phyloP scores from a whole-genome alignment of 1,140 invertebrate genomes.

The Meteorus sp. region DNA sequence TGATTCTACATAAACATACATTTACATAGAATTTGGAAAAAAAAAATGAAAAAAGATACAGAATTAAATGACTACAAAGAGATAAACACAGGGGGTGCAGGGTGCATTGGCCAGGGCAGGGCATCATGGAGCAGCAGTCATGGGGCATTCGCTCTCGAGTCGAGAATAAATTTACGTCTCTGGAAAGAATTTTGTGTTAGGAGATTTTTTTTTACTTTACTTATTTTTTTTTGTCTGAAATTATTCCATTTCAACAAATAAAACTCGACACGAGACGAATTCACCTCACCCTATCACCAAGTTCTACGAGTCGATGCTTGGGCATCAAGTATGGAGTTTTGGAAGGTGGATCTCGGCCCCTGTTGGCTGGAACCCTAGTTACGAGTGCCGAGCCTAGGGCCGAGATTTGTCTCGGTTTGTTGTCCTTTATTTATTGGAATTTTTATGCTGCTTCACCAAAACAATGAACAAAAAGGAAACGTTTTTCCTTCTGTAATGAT shows the following conservation, averaged over 20 bases:
- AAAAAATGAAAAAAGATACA: conserved; percentile 1
- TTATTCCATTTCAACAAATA: no score
- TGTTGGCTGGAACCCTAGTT: conserved; percentile 59
- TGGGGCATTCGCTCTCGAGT: conserved; percentile 16
- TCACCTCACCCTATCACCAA: conserved; percentile 12
- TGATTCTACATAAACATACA: conserved; percentile 5
- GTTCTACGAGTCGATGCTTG: conserved; percentile 25
- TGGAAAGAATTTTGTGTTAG: neutral
- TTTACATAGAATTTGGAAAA: neutral
- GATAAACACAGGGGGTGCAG: conserved; percentile 26
- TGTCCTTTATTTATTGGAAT: conserved; percentile 34
- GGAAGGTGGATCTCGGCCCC: conserved; percentile 53
- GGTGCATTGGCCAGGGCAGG: conserved; percentile 22
- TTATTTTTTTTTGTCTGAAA: no score
- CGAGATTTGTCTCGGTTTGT: conserved; percentile 48
- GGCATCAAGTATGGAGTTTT: conserved; percentile 51
- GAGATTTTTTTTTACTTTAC: no score
- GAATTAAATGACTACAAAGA: no score
- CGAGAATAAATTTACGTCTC: neutral
- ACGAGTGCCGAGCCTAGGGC: conserved; percentile 61
- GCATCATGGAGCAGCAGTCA: conserved; percentile 21
- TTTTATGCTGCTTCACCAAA: neutral
- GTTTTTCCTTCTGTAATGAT: no score
- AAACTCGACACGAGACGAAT: conserved; percentile 6
- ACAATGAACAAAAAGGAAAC: conserved; percentile 2